phyloP scores from a whole-genome alignment of 2,797 vertebrate species.

The Rhodeus uyekii region DNA sequence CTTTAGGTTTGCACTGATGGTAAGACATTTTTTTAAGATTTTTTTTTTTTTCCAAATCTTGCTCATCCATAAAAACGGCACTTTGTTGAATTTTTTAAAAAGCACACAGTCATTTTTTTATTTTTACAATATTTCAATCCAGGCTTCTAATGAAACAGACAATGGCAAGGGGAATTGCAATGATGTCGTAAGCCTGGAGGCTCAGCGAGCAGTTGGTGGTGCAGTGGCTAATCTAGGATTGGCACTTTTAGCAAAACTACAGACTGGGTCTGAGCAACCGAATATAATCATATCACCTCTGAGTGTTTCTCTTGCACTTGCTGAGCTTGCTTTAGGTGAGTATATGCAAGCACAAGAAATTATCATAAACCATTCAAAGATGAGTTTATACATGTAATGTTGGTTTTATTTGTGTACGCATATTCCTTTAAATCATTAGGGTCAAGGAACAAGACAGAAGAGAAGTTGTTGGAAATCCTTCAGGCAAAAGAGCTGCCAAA shows the following conservation, averaged over 20 bases:
- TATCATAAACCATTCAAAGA: neutral
- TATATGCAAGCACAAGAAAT: neutral
- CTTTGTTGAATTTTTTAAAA: neutral
- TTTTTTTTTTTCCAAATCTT: neutral
- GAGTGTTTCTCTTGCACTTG: conserved; percentile 83
- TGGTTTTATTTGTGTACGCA: neutral
- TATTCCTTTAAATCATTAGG: conserved; percentile 69
- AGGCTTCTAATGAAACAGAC: conserved; percentile 37
- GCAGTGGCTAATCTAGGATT: conserved; percentile 81
- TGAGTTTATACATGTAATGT: neutral
- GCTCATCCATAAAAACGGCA: neutral
- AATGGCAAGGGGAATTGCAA: conserved; percentile 60
- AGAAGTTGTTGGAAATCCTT: conserved; percentile 76
- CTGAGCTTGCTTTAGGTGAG: conserved; percentile 88
- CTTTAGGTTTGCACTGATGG: conserved; percentile 62
- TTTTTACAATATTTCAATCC: neutral
- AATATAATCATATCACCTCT: conserved; percentile 87
- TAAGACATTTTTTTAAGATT: conserved; percentile 59
- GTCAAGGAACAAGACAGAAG: conserved; percentile 83
- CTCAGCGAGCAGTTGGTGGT: conserved; percentile 70
- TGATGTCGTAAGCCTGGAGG: conserved; percentile 62
- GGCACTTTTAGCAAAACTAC: conserved; percentile 78
- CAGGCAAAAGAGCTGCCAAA: conserved; percentile 72
- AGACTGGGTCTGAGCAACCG: conserved; percentile 70
- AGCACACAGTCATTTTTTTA: neutral